Evolutionary conservation across 2,888 invertebrate genomes (phyloP).

Genomic region (Trissonchulus latispiculum): DNA sequence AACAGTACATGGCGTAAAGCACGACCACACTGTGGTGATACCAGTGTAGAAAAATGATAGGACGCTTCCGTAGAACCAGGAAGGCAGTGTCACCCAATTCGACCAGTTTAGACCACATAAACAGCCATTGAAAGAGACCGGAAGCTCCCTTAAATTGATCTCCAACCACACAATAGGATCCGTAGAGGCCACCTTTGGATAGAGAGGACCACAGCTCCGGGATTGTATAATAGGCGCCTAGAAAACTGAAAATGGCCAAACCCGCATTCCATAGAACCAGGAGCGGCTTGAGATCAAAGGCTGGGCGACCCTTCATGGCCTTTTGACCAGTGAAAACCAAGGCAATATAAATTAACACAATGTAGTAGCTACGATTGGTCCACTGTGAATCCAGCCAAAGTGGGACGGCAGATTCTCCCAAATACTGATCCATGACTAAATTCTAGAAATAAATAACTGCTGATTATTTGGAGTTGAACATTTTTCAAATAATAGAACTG

Average conservation of each 20-base stretch:
- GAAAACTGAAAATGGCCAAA: slow-evolving; percentile 1
- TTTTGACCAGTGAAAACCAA: slow-evolving; percentile 44
- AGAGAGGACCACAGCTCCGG: neutral
- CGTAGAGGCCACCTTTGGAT: neutral
- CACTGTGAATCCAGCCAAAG: too few relatives aligned
- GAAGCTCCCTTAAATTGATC: neutral
- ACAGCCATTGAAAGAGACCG: neutral
- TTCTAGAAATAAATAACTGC: too few relatives aligned
- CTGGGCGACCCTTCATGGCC: slow-evolving; percentile 45
- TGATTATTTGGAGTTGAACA: too few relatives aligned
- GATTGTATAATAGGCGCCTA: neutral
- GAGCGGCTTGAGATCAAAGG: slow-evolving; percentile 36
- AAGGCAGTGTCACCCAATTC: slow-evolving; percentile 16
- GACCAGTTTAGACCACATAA: neutral
- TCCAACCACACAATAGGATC: neutral
- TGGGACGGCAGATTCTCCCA: too few relatives aligned
- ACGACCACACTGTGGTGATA: slow-evolving; percentile 15
- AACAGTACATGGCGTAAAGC: neutral
- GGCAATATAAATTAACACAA: slow-evolving; percentile 43
- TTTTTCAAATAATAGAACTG: too few relatives aligned
- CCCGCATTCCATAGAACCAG: neutral
- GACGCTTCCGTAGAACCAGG: slow-evolving; percentile 14
- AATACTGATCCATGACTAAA: too few relatives aligned
- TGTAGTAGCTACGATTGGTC: too few relatives aligned
- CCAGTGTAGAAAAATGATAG: slow-evolving; percentile 17